Conservation (phyloP, 2,888 invertebrate genomes). For the Julus scanicus region DNA sequence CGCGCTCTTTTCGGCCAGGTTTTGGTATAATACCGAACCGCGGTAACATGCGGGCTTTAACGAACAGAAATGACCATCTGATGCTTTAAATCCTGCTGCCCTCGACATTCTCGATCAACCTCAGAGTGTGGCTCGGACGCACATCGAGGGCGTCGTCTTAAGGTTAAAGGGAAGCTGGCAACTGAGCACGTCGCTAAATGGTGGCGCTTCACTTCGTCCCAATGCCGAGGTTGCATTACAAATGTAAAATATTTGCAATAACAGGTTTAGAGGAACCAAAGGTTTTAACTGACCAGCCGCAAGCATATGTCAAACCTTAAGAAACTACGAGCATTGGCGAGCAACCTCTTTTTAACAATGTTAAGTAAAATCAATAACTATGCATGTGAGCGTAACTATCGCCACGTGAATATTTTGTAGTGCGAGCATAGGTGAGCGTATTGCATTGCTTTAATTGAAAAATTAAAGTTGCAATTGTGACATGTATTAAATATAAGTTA, state of each 20-base stretch:
- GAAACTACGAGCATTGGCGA: no score
- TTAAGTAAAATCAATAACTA: no score
- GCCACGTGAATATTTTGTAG: no score
- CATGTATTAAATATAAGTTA: no score
- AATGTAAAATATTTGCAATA: not conserved
- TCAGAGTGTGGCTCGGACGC: conserved; percentile 10
- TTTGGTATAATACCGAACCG: not conserved
- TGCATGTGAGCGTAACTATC: no score
- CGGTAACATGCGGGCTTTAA: not conserved
- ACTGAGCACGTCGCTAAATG: not conserved
- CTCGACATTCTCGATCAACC: conserved; percentile 35
- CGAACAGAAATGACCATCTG: conserved; percentile 5
- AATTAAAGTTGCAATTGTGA: no score
- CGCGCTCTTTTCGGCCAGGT: not conserved
- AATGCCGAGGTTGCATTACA: not conserved
- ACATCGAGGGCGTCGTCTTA: conserved; percentile 21
- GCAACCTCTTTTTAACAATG: no score
- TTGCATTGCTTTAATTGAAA: no score
- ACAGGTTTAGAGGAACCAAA: not conserved
- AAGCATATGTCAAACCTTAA: no score
- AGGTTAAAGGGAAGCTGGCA: conserved; percentile 3
- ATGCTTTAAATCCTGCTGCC: conserved; percentile 43
- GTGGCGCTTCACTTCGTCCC: not conserved
- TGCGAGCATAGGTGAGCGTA: no score
- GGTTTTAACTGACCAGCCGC: not conserved